Conservation (phyloP, 1,140 invertebrate genomes). For the Drosophila pseudoananassae region DNA sequence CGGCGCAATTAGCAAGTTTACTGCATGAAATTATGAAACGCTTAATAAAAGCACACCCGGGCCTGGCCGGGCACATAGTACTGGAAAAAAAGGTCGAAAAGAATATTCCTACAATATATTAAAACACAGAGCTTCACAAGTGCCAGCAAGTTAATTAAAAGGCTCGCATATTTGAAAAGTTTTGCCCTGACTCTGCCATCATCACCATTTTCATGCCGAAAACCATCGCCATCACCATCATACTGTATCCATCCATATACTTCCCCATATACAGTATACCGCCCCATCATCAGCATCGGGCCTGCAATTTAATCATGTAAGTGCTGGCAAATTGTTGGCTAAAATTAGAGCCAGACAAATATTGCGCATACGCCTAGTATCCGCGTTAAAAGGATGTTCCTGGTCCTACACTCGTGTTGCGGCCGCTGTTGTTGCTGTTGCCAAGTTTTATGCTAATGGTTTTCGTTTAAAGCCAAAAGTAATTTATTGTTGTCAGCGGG, state of each 20-base stretch:
- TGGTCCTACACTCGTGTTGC: conserved; percentile 27
- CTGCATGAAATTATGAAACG: conserved; percentile 81
- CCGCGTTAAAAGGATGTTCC: conserved; percentile 67
- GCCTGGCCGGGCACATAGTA: conserved; percentile 4
- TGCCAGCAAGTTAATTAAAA: conserved; percentile 75
- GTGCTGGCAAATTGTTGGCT: conserved; percentile 81
- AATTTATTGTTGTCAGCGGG: conserved; percentile 82
- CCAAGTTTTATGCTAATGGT: conserved; percentile 82
- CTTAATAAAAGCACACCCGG: conserved; percentile 63
- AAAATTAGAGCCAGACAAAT: conserved; percentile 81
- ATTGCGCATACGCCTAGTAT: conserved; percentile 75
- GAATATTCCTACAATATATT: conserved; percentile 45
- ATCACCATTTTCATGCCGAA: conserved; percentile 12
- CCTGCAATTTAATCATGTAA: conserved; percentile 80
- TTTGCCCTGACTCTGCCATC: conserved; percentile 17
- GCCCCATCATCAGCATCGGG: conserved; percentile 31
- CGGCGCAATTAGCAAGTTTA: conserved; percentile 79
- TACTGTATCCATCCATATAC: conserved; percentile 12
- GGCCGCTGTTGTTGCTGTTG: conserved; percentile 54
- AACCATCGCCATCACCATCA: conserved; percentile 26
- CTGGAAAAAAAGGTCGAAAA: conserved; percentile 23
- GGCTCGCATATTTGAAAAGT: conserved; percentile 78
- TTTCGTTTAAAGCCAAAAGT: conserved; percentile 83
- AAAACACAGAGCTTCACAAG: conserved; percentile 47
- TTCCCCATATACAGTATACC: conserved; percentile 1